Base-by-base conservation (phyloP, 2,797 vertebrate genomes). In the Acanthurus lineatus region DNA sequence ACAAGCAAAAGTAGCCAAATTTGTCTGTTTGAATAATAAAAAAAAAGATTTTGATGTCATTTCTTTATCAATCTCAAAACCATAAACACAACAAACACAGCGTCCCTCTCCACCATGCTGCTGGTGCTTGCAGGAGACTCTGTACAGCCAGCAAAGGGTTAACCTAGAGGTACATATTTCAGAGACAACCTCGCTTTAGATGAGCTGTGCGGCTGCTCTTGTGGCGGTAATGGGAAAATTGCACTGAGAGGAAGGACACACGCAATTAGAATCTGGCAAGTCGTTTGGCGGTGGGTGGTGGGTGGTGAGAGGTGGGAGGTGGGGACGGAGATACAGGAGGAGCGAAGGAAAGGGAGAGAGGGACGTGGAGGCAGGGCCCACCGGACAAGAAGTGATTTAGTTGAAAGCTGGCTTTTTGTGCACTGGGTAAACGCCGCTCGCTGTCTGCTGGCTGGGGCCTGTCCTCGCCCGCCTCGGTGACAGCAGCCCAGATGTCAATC, bases 401-500 rank as follows among this genome's bases (percentile, higher is more conserved):
- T 96, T 96, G 95, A 97, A 97, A 97, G 97, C 96, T 96, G 96
- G 95, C 96, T 97, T 96, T 94, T 93, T 93, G 89, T 96, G 96
- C 95, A 90, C 95, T 93, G 94, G 82, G 96, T 96, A 96, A 97
- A 96, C 94, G 77, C 58, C 5, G 62, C 83, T 85, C 56, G 69
- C 87, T 89, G 79, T 83, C 84, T 87, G 70, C 87, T 83, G 88
- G 83, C 85, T 74, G 81, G 77, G 79, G 61, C 73, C 81, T 25
- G 86, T 89, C 83, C 84, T 67, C 67, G 19, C 94, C 96, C 93
- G 95, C 95, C 86, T 92, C 94, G 84, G 96, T 97, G 97, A 99
- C 98, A 98, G 97, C 96, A 95, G 96, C 97, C 97, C 97, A 98
- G 97, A 97, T 98, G 97, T 98, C 98, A 99, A 99, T 99, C 98